phyloP scores from a whole-genome alignment of 2,797 vertebrate genomes.

The Amblyopsis hoosieri region DNA sequence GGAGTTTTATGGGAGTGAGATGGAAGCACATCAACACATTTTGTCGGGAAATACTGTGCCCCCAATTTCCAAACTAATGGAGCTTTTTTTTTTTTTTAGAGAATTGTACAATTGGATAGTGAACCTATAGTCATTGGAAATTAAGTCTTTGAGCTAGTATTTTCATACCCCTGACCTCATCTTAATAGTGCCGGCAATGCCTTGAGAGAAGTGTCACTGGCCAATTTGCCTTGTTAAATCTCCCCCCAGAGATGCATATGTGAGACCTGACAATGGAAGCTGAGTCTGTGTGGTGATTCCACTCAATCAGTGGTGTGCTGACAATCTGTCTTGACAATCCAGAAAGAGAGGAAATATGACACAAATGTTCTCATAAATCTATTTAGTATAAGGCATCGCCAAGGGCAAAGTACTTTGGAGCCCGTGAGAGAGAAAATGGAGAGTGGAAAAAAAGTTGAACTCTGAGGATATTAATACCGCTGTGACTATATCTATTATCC shows the following conservation, averaged over 20 bases:
- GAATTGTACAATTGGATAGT: constrained; percentile 24
- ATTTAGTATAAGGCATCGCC: constrained; percentile 81
- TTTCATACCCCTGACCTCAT: constrained; percentile 71
- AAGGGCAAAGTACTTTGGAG: constrained; percentile 81
- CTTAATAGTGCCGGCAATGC: constrained; percentile 54
- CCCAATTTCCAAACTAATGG: constrained; percentile 37
- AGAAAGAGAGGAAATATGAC: constrained; percentile 81
- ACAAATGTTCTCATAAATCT: constrained; percentile 84
- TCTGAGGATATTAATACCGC: constrained; percentile 80
- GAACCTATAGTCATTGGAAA: constrained; percentile 49
- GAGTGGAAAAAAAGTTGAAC: constrained; percentile 72
- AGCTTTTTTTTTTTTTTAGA: constrained; percentile 20
- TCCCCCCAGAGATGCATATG: constrained; percentile 70
- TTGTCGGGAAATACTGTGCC: constrained; percentile 6
- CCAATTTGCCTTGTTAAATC: constrained; percentile 75
- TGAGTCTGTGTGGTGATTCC: constrained; percentile 72
- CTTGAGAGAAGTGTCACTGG: constrained; percentile 69
- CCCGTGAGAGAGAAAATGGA: constrained; percentile 74
- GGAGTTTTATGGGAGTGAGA: constrained; percentile 13
- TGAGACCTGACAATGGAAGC: constrained; percentile 69
- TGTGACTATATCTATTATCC: constrained; percentile 83
- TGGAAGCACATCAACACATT: constrained; percentile 20
- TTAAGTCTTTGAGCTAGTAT: constrained; percentile 51
- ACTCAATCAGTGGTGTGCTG: constrained; percentile 73
- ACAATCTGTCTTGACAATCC: constrained; percentile 80